Evolutionary conservation across 2,797 vertebrate species (phyloP).

Genomic region (Neostethus bicornis): DNA sequence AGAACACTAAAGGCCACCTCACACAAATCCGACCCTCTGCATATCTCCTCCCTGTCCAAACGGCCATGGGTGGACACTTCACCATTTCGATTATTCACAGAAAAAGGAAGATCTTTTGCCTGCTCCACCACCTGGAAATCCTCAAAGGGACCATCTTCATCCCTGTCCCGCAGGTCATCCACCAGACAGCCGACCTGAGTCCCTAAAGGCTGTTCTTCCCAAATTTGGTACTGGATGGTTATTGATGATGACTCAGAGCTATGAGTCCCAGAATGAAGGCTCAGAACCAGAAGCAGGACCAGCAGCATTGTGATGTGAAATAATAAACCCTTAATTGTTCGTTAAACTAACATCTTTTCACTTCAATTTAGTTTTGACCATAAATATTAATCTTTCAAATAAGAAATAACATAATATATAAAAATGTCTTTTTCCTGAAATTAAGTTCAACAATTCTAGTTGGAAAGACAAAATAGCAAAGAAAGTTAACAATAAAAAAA

Average conservation of each 20-base stretch:
- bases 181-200: slow-evolving; percentile 85
- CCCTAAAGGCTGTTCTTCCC: slow-evolving; percentile 86
- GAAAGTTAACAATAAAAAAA: neutral
- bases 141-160: slow-evolving; percentile 65
- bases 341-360: slow-evolving; percentile 34
- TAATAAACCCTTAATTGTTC: neutral
- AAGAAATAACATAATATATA: neutral
- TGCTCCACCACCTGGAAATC: slow-evolving; percentile 89
- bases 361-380: slow-evolving; percentile 3
- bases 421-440: neutral
- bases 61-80: slow-evolving; percentile 81
- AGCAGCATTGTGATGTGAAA: slow-evolving; percentile 69
- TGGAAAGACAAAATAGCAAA: slow-evolving; percentile 10
- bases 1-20: slow-evolving; percentile 88
- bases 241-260: slow-evolving; percentile 54
- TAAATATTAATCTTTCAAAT: neutral
- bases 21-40: slow-evolving; percentile 84
- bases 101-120: slow-evolving; percentile 82
- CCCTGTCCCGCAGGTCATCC: slow-evolving; percentile 78
- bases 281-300: slow-evolving; percentile 62
- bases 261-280: slow-evolving; percentile 32
- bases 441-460: neutral
- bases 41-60: slow-evolving; percentile 90
- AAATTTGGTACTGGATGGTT: slow-evolving; percentile 80
- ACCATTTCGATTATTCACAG: slow-evolving; percentile 79